Percentiles rank a stretch among this genome's conserved stretches.
These are phyloP conservation scores for Bombyx huttoni DNA, from an alignment of 2,888 invertebrate species.

Conservation along the genomic window DNA sequence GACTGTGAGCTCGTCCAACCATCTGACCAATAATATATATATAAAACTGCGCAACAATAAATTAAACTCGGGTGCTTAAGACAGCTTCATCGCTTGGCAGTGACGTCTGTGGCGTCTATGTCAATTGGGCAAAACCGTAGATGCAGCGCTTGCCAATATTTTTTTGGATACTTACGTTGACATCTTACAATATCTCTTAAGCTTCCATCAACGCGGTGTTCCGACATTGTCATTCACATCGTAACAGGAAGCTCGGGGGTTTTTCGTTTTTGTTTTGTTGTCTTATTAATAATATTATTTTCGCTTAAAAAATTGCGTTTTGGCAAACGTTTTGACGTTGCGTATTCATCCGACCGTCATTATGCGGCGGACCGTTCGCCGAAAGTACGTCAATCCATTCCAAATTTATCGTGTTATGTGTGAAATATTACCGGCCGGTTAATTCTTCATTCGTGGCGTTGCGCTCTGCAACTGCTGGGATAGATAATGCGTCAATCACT, in stretches of 20 bases:
- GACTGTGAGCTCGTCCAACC: too few species aligned
- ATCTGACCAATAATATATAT: too few species aligned
- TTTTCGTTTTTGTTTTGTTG: constrained; percentile 14
- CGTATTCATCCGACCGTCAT: constrained; percentile 27
- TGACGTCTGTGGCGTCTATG: constrained; percentile 32
- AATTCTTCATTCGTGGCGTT: constrained; percentile 26
- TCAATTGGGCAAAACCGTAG: constrained; percentile 27
- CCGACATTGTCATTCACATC: constrained; percentile 35
- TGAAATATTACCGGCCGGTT: constrained; percentile 38
- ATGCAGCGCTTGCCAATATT: constrained; percentile 51
- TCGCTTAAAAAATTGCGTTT: constrained; percentile 22
- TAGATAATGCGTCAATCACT: constrained; percentile 18
- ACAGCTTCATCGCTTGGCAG: constrained; percentile 28
- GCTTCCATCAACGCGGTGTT: constrained; percentile 26
- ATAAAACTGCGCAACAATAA: constrained; percentile 27
- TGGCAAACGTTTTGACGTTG: constrained; percentile 29
- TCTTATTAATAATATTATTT: constrained; percentile 5
- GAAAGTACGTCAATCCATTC: constrained; percentile 37
- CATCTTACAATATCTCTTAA: constrained; percentile 26
- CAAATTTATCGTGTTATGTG: constrained; percentile 45
- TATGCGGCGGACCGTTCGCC: constrained; percentile 29
- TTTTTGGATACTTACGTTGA: constrained; percentile 38
- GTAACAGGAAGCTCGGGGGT: constrained; percentile 26
- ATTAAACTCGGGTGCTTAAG: constrained; percentile 29
- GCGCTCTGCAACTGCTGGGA: constrained; percentile 12